Conservation (phyloP, 1,140 invertebrate species). For the Drosophila arizonae region DNA sequence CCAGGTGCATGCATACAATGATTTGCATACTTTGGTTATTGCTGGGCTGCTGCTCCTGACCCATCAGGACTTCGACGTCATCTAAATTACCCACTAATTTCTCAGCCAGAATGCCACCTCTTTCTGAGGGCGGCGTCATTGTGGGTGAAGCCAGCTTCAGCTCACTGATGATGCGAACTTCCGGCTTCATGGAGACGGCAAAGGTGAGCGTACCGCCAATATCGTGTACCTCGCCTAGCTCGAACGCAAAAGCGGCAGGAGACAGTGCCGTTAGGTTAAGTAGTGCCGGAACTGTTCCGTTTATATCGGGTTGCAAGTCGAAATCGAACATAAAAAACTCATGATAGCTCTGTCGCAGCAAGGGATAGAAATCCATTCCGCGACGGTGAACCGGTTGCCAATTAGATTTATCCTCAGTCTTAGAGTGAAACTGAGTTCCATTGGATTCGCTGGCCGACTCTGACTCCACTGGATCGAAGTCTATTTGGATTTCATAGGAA, state of each 20-base stretch:
- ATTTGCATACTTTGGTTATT: slow-evolving; percentile 83
- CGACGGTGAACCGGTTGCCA: slow-evolving; percentile 64
- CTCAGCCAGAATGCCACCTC: slow-evolving; percentile 68
- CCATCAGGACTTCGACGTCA: slow-evolving; percentile 5
- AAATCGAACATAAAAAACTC: slow-evolving; percentile 89
- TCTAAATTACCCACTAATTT: slow-evolving; percentile 57
- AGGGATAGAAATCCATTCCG: slow-evolving; percentile 82
- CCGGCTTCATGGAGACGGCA: slow-evolving; percentile 86
- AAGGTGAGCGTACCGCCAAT: slow-evolving; percentile 88
- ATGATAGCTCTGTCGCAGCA: slow-evolving; percentile 87
- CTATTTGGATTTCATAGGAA: slow-evolving; percentile 60
- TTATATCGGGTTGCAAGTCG: slow-evolving; percentile 85
- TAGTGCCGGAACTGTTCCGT: slow-evolving; percentile 85
- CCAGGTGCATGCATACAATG: slow-evolving; percentile 85
- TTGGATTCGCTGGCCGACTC: neutral
- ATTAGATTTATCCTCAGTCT: slow-evolving; percentile 24
- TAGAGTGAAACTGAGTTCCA: slow-evolving; percentile 8
- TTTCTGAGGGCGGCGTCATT: slow-evolving; percentile 40
- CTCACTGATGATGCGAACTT: slow-evolving; percentile 75
- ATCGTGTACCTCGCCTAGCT: slow-evolving; percentile 87
- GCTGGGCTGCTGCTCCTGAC: neutral
- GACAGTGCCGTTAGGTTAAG: slow-evolving; percentile 86
- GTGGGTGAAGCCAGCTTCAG: slow-evolving; percentile 77
- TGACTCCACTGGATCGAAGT: slow-evolving; percentile 41
- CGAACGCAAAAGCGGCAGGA: slow-evolving; percentile 86